A percentile compares a stretch with the other conserved stretches of the same genome.
Evolutionary conservation across 2,797 vertebrate genomes (phyloP).

Genomic region (Labeo calbasu): DNA sequence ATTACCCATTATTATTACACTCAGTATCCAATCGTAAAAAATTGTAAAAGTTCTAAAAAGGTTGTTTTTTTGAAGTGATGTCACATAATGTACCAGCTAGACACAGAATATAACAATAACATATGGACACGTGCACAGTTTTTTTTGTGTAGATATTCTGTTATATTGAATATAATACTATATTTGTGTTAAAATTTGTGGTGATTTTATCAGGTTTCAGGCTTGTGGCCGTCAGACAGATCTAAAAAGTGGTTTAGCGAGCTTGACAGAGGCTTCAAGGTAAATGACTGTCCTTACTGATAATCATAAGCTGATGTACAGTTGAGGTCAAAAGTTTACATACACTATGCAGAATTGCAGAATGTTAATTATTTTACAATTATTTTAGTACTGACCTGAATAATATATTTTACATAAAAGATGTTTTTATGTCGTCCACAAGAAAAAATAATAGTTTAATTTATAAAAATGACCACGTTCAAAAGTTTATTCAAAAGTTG

Average conservation of each 20-base stretch:
- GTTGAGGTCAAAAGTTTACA: too few relatives aligned
- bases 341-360: too few relatives aligned
- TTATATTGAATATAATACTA: neutral
- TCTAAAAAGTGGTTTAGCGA: slow-evolving; percentile 66
- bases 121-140: neutral
- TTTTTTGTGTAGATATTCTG: neutral
- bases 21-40: too few relatives aligned
- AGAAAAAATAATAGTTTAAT: too few relatives aligned
- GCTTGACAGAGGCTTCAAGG: slow-evolving; percentile 65
- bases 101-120: neutral
- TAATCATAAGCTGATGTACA: neutral
- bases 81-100: neutral
- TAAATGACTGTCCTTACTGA: slow-evolving; percentile 50
- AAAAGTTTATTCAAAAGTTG: too few relatives aligned
- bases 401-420: too few relatives aligned
- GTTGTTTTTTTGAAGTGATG: neutral
- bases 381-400: too few relatives aligned
- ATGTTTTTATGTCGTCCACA: too few relatives aligned
- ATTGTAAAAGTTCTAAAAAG: too few relatives aligned
- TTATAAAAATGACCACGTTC: too few relatives aligned
- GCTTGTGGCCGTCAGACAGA: slow-evolving; percentile 56
- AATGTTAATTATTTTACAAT: too few relatives aligned
- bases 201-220: slow-evolving; percentile 65
- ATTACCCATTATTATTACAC: neutral
- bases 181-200: neutral